Base-by-base conservation (phyloP, 2,113 vertebrate species). In the Rhinoderma darwinii region DNA sequence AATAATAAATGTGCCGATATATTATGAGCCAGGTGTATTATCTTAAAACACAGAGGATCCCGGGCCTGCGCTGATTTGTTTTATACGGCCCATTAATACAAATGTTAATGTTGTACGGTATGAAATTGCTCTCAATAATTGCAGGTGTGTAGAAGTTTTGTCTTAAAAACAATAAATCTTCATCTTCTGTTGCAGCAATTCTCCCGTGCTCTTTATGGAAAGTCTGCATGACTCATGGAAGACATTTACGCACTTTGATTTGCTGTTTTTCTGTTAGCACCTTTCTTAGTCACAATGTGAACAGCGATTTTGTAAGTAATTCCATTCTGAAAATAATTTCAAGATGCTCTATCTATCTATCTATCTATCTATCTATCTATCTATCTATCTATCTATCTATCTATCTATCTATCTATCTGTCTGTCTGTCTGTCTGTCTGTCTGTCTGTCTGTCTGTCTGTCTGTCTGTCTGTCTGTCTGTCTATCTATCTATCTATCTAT, bases 171-270 rank as follows among this genome's bases (percentile, higher is more conserved):
- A 73, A 80, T 86, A 86, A 73, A 81, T 86, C 77, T 81, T 81
- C 77, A 72, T 81, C 63, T 73, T 81, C n/a, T 73, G 77, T 27
- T 30, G 32, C 18, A 44, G 84, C 56, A 35, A 50, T 81, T 73
- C 76, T 59, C 37, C 39, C 32, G 75, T 86, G 84, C 77, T 80
- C 84, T 86, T 84, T 86, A 81, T 72, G 39, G 84, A 80, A 86
- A 80, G 63, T 30, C 77, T 41, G 76, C 9, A 81, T 86, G 84
- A 86, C 77, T 86, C 84, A 86, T 86, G 47, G 84, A 81, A 81
- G 84, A 81, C 77, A 81, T 86, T 86, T 86, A 80, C 44, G 68
- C 50, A 59, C 47, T 86, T 54, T 47, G 54, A 68, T 78, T 59
- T 51, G 47, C 41, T 30, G 63, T 37, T 63, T 14, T 50, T 59